Evolutionary conservation across 2,797 vertebrate genomes (phyloP).

Genomic region (Crypturellus tataupa): DNA sequence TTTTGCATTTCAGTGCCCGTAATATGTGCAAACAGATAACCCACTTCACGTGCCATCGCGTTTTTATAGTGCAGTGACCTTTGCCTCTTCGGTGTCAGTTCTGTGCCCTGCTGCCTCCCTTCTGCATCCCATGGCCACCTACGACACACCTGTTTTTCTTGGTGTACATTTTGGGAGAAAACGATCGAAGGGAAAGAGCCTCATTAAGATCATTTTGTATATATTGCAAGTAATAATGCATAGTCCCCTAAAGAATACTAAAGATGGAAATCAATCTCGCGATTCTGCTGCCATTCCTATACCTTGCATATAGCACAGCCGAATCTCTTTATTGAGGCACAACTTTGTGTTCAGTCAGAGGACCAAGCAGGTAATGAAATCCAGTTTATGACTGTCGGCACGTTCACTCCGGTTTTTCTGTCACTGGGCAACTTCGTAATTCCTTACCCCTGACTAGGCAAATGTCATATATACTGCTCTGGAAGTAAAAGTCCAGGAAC

Average conservation of each 20-base stretch:
- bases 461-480: not conserved
- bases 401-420: not conserved
- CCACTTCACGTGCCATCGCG: not conserved
- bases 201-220: constrained; percentile 72
- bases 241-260: constrained; percentile 77
- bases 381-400: not conserved
- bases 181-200: constrained; percentile 62
- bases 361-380: constrained; percentile 19
- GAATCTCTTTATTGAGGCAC: constrained; percentile 46
- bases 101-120: not conserved
- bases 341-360: constrained; percentile 67
- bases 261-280: constrained; percentile 78
- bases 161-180: constrained; percentile 42
- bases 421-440: not conserved
- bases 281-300: constrained; percentile 60
- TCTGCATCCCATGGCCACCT: not conserved
- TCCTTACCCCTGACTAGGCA: not conserved
- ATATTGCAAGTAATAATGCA: constrained; percentile 78
- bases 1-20: constrained; percentile 62
- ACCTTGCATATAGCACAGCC: constrained; percentile 54
- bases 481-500: not conserved
- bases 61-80: constrained; percentile 34
- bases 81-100: not conserved
- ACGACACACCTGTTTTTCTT: not conserved
- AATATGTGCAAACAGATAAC: constrained; percentile 44